These are phyloP conservation scores for Ctena decussata DNA, from an alignment of 2,888 invertebrate genomes.

Conservation along the genomic window DNA sequence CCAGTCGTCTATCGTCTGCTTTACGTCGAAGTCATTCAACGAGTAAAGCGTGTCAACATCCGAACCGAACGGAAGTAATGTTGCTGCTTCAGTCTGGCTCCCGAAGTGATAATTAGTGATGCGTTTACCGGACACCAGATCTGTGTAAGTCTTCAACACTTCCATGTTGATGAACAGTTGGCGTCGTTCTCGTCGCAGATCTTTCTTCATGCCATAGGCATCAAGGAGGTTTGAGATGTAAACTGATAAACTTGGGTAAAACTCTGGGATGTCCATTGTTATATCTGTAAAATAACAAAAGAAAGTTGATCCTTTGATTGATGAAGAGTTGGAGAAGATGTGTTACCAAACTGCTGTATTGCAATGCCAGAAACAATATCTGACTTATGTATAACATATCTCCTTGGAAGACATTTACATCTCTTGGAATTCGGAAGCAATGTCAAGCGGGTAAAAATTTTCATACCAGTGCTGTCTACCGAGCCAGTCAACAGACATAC, in stretches of 20 bases:
- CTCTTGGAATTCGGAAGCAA: too few relatives aligned
- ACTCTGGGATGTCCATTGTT: not conserved
- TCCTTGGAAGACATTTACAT: too few relatives aligned
- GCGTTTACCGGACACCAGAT: not conserved
- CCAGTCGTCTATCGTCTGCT: not conserved
- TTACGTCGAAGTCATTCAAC: not conserved
- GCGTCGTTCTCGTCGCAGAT: not conserved
- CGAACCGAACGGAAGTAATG: not conserved
- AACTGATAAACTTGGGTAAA: not conserved
- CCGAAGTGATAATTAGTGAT: slow-evolving; percentile 13
- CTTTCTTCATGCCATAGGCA: not conserved
- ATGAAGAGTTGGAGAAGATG: too few relatives aligned
- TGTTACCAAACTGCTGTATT: too few relatives aligned
- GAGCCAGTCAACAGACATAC: too few relatives aligned
- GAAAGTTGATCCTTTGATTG: too few relatives aligned
- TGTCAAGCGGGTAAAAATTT: too few relatives aligned
- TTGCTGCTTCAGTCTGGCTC: slow-evolving; percentile 13
- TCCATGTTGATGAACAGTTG: not conserved
- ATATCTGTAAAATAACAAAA: too few relatives aligned
- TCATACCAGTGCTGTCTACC: too few relatives aligned
- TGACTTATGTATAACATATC: too few relatives aligned
- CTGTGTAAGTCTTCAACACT: not conserved
- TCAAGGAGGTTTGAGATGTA: not conserved
- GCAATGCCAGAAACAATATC: too few relatives aligned
- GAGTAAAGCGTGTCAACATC: slow-evolving; percentile 3